These are phyloP conservation scores for Oscheius sp. DNA, from an alignment of 2,888 invertebrate species.

Conservation along the genomic window DNA sequence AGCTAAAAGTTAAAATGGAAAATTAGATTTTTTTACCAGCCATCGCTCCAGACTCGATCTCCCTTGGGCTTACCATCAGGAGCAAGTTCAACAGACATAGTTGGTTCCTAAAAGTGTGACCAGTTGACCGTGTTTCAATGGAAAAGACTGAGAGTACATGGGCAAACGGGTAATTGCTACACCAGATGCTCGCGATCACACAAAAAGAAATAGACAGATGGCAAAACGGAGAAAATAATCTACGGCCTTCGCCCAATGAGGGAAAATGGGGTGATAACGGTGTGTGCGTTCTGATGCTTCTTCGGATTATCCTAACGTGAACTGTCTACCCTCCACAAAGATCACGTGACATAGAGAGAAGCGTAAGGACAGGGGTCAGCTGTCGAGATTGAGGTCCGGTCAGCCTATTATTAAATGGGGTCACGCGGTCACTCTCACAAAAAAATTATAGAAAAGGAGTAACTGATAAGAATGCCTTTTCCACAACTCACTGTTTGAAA, in stretches of 20 bases:
- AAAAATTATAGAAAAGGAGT: too few species aligned
- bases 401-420: background rate
- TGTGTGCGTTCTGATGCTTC: background rate
- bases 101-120: background rate
- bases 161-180: background rate
- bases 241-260: background rate
- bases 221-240: background rate
- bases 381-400: background rate
- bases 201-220: background rate
- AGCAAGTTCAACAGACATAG: conserved; percentile 35
- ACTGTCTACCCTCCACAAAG: background rate
- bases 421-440: background rate
- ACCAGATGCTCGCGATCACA: background rate
- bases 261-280: background rate
- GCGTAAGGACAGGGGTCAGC: background rate
- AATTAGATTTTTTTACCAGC: conserved; percentile 51
- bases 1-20: conserved; percentile 77
- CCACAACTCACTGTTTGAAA: background rate
- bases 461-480: too few species aligned
- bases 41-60: conserved; percentile 67
- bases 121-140: background rate
- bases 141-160: background rate
- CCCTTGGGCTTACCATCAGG: conserved; percentile 54
- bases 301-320: background rate
- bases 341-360: background rate